phyloP scores from a whole-genome alignment of 2,888 invertebrate species.

The Argyresthia albistria region DNA sequence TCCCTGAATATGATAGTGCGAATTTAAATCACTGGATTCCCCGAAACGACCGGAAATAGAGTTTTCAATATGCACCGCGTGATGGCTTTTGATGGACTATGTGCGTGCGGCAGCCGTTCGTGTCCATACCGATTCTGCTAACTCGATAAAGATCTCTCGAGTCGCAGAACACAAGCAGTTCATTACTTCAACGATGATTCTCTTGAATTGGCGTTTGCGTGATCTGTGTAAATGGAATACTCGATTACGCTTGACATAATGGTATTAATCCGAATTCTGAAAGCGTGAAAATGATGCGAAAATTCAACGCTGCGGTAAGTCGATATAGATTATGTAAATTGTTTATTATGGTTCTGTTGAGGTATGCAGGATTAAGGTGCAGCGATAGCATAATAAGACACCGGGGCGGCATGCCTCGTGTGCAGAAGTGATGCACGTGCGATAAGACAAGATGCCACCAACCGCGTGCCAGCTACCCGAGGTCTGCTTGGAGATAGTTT shows the following conservation, averaged over 20 bases:
- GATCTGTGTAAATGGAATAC: too few species aligned
- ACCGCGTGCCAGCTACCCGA: background rate
- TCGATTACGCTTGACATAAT: too few species aligned
- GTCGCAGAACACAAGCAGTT: background rate
- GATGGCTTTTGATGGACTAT: constrained; percentile 5
- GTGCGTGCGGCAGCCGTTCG: constrained; percentile 19
- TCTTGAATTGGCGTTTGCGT: constrained; percentile 17
- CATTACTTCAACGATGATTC: background rate
- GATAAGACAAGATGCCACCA: constrained; percentile 24
- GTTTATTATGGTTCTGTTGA: too few species aligned
- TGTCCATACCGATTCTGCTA: background rate
- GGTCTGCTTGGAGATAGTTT: background rate
- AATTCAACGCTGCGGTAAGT: too few species aligned
- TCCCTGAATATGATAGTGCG: constrained; percentile 20
- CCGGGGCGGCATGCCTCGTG: constrained; percentile 16
- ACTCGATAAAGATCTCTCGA: constrained; percentile 2
- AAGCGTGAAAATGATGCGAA: too few species aligned
- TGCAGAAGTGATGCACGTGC: constrained; percentile 48
- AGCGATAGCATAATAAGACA: constrained; percentile 45
- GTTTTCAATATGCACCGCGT: constrained; percentile 46
- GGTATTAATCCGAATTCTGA: too few species aligned
- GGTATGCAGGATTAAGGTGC: constrained; percentile 17
- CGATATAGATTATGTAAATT: too few species aligned
- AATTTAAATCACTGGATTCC: constrained; percentile 44
- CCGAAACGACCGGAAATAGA: constrained; percentile 59